Percentiles rank a stretch among this genome's conserved stretches.
Evolutionary conservation across 1,140 invertebrate genomes (phyloP).

Genomic region (Zaprionus kolodkinae): DNA sequence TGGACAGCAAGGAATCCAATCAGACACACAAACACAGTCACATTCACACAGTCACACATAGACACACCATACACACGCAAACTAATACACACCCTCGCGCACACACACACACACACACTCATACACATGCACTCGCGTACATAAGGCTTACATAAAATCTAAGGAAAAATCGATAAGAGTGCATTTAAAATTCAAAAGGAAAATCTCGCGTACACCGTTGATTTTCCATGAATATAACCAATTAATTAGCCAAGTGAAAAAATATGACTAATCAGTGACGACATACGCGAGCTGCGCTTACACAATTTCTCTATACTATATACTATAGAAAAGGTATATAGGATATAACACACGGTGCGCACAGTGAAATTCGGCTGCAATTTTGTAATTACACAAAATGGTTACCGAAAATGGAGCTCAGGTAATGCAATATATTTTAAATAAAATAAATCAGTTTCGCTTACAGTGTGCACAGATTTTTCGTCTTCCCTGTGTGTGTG

Average conservation of each 20-base stretch:
- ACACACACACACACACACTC: slow-evolving; percentile 44
- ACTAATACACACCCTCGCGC: slow-evolving; percentile 52
- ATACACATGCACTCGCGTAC: slow-evolving; percentile 57
- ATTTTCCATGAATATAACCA: slow-evolving; percentile 24
- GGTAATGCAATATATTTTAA: slow-evolving; percentile 64
- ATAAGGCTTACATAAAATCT: slow-evolving; percentile 76
- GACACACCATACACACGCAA: slow-evolving; percentile 48
- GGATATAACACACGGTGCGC: slow-evolving; percentile 8
- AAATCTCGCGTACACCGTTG: slow-evolving; percentile 47
- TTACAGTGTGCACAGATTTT: slow-evolving; percentile 40
- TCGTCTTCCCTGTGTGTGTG: slow-evolving; percentile 5
- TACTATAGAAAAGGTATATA: slow-evolving; percentile 28
- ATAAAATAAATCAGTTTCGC: slow-evolving; percentile 16
- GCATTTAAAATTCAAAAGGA: slow-evolving; percentile 73
- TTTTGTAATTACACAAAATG: slow-evolving; percentile 65
- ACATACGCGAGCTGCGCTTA: slow-evolving; percentile 74
- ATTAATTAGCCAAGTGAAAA: slow-evolving; percentile 54
- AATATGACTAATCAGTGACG: slow-evolving; percentile 84
- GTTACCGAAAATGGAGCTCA: slow-evolving; percentile 84
- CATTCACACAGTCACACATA: slow-evolving; percentile 44
- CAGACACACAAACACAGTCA: slow-evolving; percentile 62
- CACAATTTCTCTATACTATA: slow-evolving; percentile 81
- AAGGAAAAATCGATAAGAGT: slow-evolving; percentile 79
- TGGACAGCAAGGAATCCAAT: slow-evolving; percentile 71
- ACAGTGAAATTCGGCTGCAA: slow-evolving; percentile 23